Conservation (phyloP, 2,797 vertebrate species). For the Taenioides sp. region DNA sequence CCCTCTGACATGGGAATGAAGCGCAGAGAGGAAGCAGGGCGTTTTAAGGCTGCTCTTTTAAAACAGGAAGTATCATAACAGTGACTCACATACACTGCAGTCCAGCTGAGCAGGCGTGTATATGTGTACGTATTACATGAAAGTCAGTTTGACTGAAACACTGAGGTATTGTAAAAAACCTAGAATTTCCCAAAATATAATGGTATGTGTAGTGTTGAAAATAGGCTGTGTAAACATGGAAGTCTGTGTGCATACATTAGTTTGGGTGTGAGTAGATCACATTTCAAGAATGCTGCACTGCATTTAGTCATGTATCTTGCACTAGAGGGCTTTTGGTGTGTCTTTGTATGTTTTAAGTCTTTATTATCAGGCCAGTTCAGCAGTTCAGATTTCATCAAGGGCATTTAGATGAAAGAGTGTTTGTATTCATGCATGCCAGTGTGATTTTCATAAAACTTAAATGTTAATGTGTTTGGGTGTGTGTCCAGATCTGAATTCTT, state of each 20-base stretch:
- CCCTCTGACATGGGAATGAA: slow-evolving; percentile 59
- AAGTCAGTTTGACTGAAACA: slow-evolving; percentile 10
- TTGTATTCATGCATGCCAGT: not conserved
- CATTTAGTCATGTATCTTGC: slow-evolving; percentile 21
- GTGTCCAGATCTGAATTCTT: slow-evolving; percentile 11
- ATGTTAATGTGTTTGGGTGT: not conserved
- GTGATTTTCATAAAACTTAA: slow-evolving; percentile 8
- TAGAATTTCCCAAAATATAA: not conserved
- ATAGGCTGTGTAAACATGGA: slow-evolving; percentile 27
- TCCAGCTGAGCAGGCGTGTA: slow-evolving; percentile 36
- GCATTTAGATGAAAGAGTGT: slow-evolving; percentile 7
- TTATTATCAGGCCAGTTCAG: slow-evolving; percentile 5
- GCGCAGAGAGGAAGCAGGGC: slow-evolving; percentile 33
- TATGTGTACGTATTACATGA: slow-evolving; percentile 29
- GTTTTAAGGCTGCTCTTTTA: slow-evolving; percentile 64
- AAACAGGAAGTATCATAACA: slow-evolving; percentile 73
- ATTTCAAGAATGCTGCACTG: slow-evolving; percentile 44
- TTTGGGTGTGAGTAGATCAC: slow-evolving; percentile 33
- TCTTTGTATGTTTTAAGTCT: slow-evolving; percentile 20
- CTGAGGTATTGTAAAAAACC: no score
- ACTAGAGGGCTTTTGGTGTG: slow-evolving; percentile 29
- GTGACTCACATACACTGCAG: slow-evolving; percentile 60
- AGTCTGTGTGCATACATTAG: slow-evolving; percentile 21
- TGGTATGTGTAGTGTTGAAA: slow-evolving; percentile 1
- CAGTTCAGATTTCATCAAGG: slow-evolving; percentile 30